Base-by-base conservation (phyloP, 2,113 vertebrate species). In the Malurus melanocephalus region DNA sequence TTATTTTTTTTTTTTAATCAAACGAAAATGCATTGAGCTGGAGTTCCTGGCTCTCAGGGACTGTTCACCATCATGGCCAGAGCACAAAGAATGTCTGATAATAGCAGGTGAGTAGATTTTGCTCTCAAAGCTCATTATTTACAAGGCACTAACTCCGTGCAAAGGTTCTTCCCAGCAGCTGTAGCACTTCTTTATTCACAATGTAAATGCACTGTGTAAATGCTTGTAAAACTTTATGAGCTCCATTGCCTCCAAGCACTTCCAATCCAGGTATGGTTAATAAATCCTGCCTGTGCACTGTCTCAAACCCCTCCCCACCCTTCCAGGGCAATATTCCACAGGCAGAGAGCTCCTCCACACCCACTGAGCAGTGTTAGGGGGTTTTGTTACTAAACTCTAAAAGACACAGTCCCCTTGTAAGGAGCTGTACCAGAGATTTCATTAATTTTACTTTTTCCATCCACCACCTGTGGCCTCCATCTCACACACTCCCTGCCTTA, bases 181-280 rank as follows among this genome's bases (percentile, higher is more conserved):
- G 61, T 7, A 86, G 80, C 69, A 75, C 69, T 88, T 65, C 82
- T 93, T 89, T 65, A 85, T 72, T 78, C 85, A 46, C 61, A 51
- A 87, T 40, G 80, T 57, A 93, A 93, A 94, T 67, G 84, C 79
- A 57, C 80, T 93, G 77, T 88, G 88, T 90, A 86, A 93, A 88
- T 51, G 77, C 90, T 35, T 91, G 84, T 93, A 93, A 94, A 95
- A 93, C 51, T 88, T 93, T 80, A 88, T 30, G 81, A 80, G 77
- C 62, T 81, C 75, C 67, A 69, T 42, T 90, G 88, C 88, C 75
- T 86, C 72, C 38, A 21, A 91, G 86, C 90, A 73, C 80, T 92
- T 79, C 11, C 61, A 84, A 15, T 27, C 49, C 90, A 73, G 86
- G 81, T 75, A 77, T 62, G 67, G 87, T 90, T 73, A 78, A 79